phyloP scores from a whole-genome alignment of 2,797 vertebrate genomes.

The Myotis myotis region DNA sequence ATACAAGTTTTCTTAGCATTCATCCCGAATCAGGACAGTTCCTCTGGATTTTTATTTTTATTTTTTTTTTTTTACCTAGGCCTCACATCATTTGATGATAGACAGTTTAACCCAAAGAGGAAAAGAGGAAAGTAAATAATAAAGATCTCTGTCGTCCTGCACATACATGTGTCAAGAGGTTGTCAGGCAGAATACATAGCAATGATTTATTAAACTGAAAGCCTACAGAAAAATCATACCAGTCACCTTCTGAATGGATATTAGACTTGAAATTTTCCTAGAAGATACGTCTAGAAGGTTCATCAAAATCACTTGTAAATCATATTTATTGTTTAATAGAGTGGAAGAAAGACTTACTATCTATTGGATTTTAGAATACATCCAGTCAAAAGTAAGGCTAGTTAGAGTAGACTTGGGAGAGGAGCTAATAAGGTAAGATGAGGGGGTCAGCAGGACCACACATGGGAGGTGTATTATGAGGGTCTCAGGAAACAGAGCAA shows the following conservation, averaged over 20 bases:
- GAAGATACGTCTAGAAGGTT: conserved; percentile 35
- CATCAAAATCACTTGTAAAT: conserved; percentile 40
- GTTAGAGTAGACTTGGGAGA: conserved; percentile 12
- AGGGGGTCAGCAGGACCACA: not conserved
- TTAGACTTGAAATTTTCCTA: conserved; percentile 40
- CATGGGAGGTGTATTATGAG: not conserved
- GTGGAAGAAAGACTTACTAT: conserved; percentile 28
- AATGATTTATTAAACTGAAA: conserved; percentile 28
- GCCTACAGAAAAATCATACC: not conserved
- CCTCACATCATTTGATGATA: not conserved
- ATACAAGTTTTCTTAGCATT: not conserved
- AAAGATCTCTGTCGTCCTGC: not conserved
- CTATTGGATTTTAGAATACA: conserved; percentile 6
- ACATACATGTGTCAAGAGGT: not conserved
- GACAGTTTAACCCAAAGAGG: not conserved
- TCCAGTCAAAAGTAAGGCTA: not conserved
- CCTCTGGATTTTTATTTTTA: not conserved
- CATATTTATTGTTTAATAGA: conserved; percentile 55
- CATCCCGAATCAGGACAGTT: not conserved
- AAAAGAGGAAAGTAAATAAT: not conserved
- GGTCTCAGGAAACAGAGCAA: not conserved
- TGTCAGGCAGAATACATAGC: not conserved
- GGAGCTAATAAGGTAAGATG: not conserved
- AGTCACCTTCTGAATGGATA: conserved; percentile 2
- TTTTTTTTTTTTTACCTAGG: not conserved